Evolutionary conservation across 2,888 invertebrate genomes (phyloP).

Genomic region (Sinodicranocentrus sp.): DNA sequence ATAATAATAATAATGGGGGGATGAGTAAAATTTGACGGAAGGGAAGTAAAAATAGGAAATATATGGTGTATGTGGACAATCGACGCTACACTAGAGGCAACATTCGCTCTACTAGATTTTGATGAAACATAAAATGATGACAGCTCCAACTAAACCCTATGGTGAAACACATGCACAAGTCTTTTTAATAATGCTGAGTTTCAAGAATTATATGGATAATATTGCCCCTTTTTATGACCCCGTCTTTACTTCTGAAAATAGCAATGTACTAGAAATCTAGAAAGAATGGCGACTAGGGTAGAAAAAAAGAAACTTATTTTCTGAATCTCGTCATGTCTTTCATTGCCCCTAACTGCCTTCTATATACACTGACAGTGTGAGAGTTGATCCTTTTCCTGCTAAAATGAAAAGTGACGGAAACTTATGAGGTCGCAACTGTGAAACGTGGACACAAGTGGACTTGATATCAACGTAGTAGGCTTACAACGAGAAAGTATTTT

Average conservation of each 20-base stretch:
- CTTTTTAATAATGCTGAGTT: slow-evolving; percentile 53
- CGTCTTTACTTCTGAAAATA: slow-evolving; percentile 10
- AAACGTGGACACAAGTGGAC: slow-evolving; percentile 60
- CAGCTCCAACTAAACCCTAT: slow-evolving; percentile 1
- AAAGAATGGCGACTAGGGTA: slow-evolving; percentile 22
- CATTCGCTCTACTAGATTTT: slow-evolving; percentile 30
- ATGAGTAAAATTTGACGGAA: slow-evolving; percentile 17
- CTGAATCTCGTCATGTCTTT: not conserved
- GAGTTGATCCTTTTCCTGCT: slow-evolving; percentile 43
- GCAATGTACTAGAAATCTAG: slow-evolving; percentile 6
- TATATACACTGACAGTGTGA: not conserved
- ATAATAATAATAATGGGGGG: slow-evolving; percentile 61
- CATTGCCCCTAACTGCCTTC: slow-evolving; percentile 18
- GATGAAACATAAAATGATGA: slow-evolving; percentile 54
- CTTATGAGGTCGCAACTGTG: slow-evolving; percentile 22
- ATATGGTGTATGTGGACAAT: not conserved
- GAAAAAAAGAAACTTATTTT: not conserved
- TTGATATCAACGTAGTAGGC: slow-evolving; percentile 40
- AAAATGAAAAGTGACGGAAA: slow-evolving; percentile 49
- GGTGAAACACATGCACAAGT: slow-evolving; percentile 13
- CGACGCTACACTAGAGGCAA: not conserved
- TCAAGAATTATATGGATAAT: slow-evolving; percentile 58
- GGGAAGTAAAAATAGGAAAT: slow-evolving; percentile 12
- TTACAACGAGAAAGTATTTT: slow-evolving; percentile 23
- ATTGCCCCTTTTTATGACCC: slow-evolving; percentile 54